A percentile compares a stretch with the other conserved stretches of the same genome.
Evolutionary conservation across 2,113 vertebrate species (phyloP).

Genomic region (Tinamus guttatus): DNA sequence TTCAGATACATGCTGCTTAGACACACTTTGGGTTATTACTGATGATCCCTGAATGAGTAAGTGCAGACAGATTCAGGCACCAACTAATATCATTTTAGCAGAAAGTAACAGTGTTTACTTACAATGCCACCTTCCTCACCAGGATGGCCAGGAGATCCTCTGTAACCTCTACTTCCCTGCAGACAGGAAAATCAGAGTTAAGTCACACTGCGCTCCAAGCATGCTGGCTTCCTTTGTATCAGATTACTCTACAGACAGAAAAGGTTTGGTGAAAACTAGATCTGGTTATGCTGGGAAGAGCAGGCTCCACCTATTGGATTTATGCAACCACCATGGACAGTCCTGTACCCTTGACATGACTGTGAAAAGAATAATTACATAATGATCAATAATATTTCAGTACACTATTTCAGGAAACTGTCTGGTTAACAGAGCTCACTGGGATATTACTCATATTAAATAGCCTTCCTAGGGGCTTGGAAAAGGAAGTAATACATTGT

Average conservation of each 20-base stretch:
- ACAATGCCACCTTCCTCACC: conserved; percentile 88
- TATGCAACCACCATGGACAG: not conserved
- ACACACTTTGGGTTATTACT: not conserved
- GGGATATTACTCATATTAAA: not conserved
- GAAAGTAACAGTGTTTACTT: conserved; percentile 66
- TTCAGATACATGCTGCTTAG: not conserved
- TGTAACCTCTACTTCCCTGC: conserved; percentile 80
- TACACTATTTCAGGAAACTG: not conserved
- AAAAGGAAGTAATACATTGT: not conserved
- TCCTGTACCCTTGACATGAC: not conserved
- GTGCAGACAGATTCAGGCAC: not conserved
- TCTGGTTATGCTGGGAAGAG: not conserved
- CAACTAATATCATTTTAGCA: not conserved
- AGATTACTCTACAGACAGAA: not conserved
- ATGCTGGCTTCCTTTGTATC: not conserved
- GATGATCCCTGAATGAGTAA: not conserved
- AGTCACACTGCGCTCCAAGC: not conserved
- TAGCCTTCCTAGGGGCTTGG: not conserved
- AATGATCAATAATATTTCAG: not conserved
- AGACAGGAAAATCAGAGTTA: not conserved
- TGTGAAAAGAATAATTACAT: not conserved
- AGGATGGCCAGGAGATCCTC: conserved; percentile 81
- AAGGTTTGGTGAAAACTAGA: not conserved
- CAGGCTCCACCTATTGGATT: not conserved
- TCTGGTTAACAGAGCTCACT: not conserved